A percentile compares a stretch with the other conserved stretches of the same genome.
Conservation (phyloP, 2,888 invertebrate species). For the Spodoptera littoralis region DNA sequence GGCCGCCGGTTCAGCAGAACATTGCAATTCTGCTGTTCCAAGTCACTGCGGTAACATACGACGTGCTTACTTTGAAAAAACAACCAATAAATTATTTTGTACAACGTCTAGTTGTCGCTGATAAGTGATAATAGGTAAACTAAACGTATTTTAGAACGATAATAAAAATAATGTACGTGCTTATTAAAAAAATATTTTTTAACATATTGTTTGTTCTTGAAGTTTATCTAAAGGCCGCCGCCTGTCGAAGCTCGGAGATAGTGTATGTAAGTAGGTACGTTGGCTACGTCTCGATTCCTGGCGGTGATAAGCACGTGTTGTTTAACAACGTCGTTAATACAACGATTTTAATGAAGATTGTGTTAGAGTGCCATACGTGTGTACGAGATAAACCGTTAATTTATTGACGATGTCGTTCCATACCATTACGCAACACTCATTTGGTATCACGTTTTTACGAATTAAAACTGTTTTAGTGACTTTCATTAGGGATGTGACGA, state of each 20-base stretch:
- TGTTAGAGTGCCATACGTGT: conserved; percentile 20
- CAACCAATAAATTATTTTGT: conserved; percentile 7
- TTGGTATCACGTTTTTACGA: conserved; percentile 17
- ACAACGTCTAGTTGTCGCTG: conserved; percentile 3
- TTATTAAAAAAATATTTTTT: conserved; percentile 14
- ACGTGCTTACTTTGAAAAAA: conserved; percentile 14
- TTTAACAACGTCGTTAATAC: conserved; percentile 46
- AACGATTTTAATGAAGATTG: conserved; percentile 46
- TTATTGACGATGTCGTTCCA: conserved; percentile 30
- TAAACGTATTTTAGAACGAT: conserved; percentile 32
- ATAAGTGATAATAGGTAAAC: conserved; percentile 23
- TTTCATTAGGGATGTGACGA: neutral
- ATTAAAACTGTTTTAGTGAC: conserved; percentile 17
- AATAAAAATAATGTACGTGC: conserved; percentile 23
- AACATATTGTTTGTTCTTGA: conserved; percentile 11
- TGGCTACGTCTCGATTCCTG: conserved; percentile 18
- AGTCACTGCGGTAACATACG: neutral
- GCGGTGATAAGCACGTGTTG: conserved; percentile 31
- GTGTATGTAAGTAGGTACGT: conserved; percentile 11
- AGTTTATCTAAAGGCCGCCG: conserved; percentile 15
- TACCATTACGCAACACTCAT: conserved; percentile 37
- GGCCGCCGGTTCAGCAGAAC: conserved; percentile 18
- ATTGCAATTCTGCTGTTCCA: conserved; percentile 11
- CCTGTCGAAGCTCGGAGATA: conserved; percentile 5
- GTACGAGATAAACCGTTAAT: conserved; percentile 38